These are phyloP conservation scores for Formica exsecta DNA, from an alignment of 1,140 invertebrate genomes.

Conservation along the genomic window DNA sequence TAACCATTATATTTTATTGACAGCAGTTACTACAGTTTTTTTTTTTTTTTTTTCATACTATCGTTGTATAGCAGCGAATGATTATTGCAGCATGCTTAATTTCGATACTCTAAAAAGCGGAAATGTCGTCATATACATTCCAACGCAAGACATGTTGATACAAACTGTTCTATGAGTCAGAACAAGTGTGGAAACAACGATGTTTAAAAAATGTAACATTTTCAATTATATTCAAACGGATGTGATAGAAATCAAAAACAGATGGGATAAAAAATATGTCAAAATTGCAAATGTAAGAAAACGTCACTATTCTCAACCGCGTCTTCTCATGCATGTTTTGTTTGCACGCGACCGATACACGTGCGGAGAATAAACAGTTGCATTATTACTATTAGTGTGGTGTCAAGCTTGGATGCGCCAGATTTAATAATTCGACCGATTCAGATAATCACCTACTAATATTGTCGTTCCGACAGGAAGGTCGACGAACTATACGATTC, in stretches of 20 bases:
- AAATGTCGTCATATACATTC: neutral
- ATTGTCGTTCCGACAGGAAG: slow-evolving; percentile 20
- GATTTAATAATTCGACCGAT: slow-evolving; percentile 10
- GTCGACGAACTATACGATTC: slow-evolving; percentile 29
- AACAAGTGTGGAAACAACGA: neutral
- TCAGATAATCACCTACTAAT: neutral
- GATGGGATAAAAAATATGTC: neutral
- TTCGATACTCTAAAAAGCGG: slow-evolving; percentile 5
- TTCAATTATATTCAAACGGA: too few species aligned
- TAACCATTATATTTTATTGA: neutral
- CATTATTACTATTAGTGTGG: neutral
- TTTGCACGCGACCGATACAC: neutral
- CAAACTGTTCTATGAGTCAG: neutral
- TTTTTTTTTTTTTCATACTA: neutral
- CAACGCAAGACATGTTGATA: neutral
- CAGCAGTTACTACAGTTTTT: neutral
- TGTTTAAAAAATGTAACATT: neutral
- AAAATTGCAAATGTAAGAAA: slow-evolving; percentile 2
- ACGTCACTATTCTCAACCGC: neutral
- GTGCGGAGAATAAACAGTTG: neutral
- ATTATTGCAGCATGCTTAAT: slow-evolving; percentile 5
- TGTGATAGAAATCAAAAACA: too few species aligned
- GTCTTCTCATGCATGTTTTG: neutral
- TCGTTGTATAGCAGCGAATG: neutral
- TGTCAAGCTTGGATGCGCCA: neutral